Evolutionary conservation across 2,888 invertebrate genomes (phyloP), one percentile per base, ranked within the genome.

Genomic region (Rhorus exstirpatorius): DNA sequence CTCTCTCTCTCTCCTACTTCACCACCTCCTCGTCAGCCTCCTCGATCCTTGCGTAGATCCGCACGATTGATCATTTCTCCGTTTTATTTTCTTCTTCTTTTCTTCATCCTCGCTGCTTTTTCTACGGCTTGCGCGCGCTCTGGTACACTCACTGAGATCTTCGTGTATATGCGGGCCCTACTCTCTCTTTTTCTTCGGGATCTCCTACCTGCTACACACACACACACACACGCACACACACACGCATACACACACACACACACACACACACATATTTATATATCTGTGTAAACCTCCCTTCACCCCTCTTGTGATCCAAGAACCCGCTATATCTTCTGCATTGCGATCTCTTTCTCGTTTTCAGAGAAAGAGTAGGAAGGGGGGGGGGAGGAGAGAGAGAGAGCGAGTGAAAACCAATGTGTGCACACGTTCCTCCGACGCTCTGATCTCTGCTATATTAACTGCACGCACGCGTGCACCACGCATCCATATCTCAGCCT

Each of bases 381-480:
- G 55, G 35, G 58, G 55, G 12, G 6, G 24, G 65, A 44, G 19
- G 67, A 38, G 14, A 44, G 26, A 46, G 44, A 46, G 46, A 71
- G 55, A 77, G 44, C 65, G 75, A 68, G 71, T 83, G 79, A 83
- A 82, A 83, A 83, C 35, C 68, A 49, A 76, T 71, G 65, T 70
- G 79, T 83, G 79, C 83, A 79, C 83, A 76, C 83, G 83, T 79
- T 79, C 60, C 65, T 79, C 76, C 53, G 51, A 68, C 68, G 31
- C 60, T 51, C 74, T 31, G 72, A 68, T 74, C 58, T 76, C 77
- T 35, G 76, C 79, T 71, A 83, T 55, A 83, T 83, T 83, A 83
- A 67, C 83, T 83, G 83, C 83, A 83, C 83, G 83, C 83, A 83
- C 83, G 83, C 83, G 83, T 83, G 83, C 83, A 83, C 83, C 83